Conservation (phyloP, 2,888 invertebrate species). For the Lasioglossum malachurum region DNA sequence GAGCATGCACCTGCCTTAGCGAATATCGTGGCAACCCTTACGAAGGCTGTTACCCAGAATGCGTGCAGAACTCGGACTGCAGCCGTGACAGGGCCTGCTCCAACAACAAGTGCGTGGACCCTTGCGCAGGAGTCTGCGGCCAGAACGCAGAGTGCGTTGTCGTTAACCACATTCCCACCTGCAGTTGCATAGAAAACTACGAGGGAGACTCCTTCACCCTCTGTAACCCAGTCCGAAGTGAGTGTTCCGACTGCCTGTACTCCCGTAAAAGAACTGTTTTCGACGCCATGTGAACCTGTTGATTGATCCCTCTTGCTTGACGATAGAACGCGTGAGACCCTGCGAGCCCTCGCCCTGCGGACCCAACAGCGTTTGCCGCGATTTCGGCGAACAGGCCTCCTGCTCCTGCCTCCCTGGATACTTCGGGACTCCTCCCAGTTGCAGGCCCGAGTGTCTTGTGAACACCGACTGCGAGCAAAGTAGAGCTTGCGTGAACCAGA, state of each 20-base stretch:
- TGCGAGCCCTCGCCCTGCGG: slow-evolving; percentile 86
- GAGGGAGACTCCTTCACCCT: slow-evolving; percentile 87
- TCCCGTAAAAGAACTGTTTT: background rate
- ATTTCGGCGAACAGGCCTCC: slow-evolving; percentile 84
- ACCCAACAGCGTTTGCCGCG: slow-evolving; percentile 86
- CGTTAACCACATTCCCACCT: slow-evolving; percentile 89
- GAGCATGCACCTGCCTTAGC: slow-evolving; percentile 82
- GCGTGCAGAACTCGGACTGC: slow-evolving; percentile 92
- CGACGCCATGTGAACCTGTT: background rate
- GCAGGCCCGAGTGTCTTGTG: slow-evolving; percentile 86
- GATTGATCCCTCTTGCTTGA: slow-evolving; percentile 42
- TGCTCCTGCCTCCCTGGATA: slow-evolving; percentile 86
- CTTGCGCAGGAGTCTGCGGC: slow-evolving; percentile 93
- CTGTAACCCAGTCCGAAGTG: slow-evolving; percentile 84
- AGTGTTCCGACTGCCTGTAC: slow-evolving; percentile 54
- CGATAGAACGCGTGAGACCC: slow-evolving; percentile 75
- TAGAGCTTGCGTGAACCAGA: slow-evolving; percentile 86
- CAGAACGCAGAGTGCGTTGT: slow-evolving; percentile 91
- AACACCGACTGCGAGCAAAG: slow-evolving; percentile 87
- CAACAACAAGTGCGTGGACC: slow-evolving; percentile 92
- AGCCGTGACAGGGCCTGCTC: slow-evolving; percentile 90
- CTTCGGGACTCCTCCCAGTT: slow-evolving; percentile 86
- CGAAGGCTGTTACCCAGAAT: slow-evolving; percentile 92
- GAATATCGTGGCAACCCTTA: slow-evolving; percentile 85
- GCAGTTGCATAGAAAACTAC: slow-evolving; percentile 86